Conservation (phyloP, 2,797 vertebrate genomes). For the Tympanoctomys barrerae region DNA sequence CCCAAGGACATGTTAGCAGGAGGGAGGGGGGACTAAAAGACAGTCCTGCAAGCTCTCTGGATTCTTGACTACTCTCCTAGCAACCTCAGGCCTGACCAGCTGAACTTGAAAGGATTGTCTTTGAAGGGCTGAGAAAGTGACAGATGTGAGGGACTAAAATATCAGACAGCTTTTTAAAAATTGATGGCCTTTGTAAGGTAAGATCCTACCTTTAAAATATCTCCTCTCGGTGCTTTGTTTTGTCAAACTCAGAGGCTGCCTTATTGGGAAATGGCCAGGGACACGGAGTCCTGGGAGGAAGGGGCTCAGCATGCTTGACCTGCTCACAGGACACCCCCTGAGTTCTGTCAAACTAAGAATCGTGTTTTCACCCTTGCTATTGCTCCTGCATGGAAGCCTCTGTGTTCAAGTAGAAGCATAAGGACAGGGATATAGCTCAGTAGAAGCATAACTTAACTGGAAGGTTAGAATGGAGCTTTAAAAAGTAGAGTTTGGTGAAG, state of each 20-base stretch:
- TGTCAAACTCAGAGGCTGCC: background rate
- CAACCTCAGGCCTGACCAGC: background rate
- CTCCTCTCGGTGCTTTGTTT: background rate
- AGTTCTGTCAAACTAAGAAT: background rate
- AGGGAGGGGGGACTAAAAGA: background rate
- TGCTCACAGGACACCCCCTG: background rate
- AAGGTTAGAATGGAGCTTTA: background rate
- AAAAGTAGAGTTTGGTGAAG: background rate
- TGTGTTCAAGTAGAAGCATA: background rate
- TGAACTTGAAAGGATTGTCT: background rate
- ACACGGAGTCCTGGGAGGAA: background rate
- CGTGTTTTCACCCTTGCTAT: background rate
- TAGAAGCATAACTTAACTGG: background rate
- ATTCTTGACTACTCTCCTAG: background rate
- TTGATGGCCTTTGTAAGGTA: background rate
- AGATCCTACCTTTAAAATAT: background rate
- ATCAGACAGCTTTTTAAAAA: constrained; percentile 57
- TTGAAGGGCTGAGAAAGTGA: constrained; percentile 27
- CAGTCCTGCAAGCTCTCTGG: background rate
- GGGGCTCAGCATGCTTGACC: background rate
- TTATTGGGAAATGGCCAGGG: background rate
- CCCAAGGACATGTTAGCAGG: background rate
- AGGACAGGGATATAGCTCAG: too few species aligned
- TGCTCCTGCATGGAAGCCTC: background rate
- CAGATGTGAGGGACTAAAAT: constrained; percentile 1